Conservation (phyloP, 2,113 vertebrate species). For the Dryoscopus gambensis region DNA sequence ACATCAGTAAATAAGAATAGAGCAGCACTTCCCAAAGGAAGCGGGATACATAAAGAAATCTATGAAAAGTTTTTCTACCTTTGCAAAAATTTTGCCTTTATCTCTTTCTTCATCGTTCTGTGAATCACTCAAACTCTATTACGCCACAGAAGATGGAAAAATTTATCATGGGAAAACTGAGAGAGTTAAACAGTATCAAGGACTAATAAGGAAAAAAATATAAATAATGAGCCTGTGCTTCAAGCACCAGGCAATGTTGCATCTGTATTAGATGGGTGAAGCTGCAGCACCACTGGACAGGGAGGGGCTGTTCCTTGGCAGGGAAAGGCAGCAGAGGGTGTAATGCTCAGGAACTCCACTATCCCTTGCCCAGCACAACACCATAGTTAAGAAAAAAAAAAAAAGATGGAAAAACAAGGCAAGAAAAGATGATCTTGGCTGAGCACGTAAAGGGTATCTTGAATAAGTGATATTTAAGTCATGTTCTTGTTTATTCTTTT, state of each 20-base stretch:
- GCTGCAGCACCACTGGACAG: background rate
- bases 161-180: background rate
- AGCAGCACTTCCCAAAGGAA: background rate
- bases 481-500: conserved; percentile 11
- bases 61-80: background rate
- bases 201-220: background rate
- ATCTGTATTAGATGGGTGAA: background rate
- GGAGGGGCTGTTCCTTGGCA: conserved; percentile 17
- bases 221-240: background rate
- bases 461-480: conserved; percentile 35
- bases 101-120: background rate
- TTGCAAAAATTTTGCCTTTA: background rate
- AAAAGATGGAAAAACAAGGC: conserved; percentile 23
- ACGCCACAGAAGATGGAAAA: background rate
- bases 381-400: background rate
- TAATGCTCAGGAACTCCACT: conserved; percentile 26
- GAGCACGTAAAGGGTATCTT: background rate
- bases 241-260: background rate
- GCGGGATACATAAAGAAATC: background rate
- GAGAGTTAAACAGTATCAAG: background rate
- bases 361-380: conserved; percentile 33
- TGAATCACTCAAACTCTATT: background rate
- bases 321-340: background rate
- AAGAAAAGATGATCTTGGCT: conserved; percentile 2
- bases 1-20: background rate